Evolutionary conservation across 2,113 vertebrate genomes (phyloP), one percentile per base, ranked within the genome.

Genomic region (Cettia cetti): DNA sequence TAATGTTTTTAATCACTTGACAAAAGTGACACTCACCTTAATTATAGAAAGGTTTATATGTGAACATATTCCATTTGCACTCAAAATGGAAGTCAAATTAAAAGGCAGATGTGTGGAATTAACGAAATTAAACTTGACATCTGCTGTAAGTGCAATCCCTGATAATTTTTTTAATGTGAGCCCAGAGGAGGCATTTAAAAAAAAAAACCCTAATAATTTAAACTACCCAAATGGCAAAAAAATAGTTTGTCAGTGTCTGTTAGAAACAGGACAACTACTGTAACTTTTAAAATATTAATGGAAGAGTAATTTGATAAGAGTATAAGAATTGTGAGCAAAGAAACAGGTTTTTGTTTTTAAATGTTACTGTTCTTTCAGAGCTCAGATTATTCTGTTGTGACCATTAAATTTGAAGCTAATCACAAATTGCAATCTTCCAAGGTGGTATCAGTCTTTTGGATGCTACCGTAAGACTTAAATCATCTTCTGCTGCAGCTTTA

Each of bases 1-100:
- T 91, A 90, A 86, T 93, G 50, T 80, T 92, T 92, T 93, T 96
- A 95, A 93, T 93, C 82, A 93, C 79, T 94, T 95, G 94, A 92
- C 89, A 86, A 90, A 96, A 90, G 50, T 96, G 90, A 92, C 92
- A 94, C 37, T 89, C 71, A 66, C 79, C 71, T 90, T 94, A 88
- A 94, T 96, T 96, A 89, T 71, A 64, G 79, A 68, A 90, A 83
- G 87, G 59, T 91, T 90, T 94, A 39, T 90, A 81, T 4, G 4
- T 88, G 85, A 96, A 44, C 90, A 83, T 7, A 10, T 90, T 88
- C 80, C 71, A 71, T 77, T 86, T 95, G 56, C 47, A 54, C 75
- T 80, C 68, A 88, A 82, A 95, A 93, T 91, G 87, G 50, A 90
- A 96, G 80, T 79, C 28, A 95, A 92, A 90, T 92, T 94, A 92